Evolutionary conservation across 2,888 invertebrate species (phyloP).

Genomic region (Capitulum mitella): DNA sequence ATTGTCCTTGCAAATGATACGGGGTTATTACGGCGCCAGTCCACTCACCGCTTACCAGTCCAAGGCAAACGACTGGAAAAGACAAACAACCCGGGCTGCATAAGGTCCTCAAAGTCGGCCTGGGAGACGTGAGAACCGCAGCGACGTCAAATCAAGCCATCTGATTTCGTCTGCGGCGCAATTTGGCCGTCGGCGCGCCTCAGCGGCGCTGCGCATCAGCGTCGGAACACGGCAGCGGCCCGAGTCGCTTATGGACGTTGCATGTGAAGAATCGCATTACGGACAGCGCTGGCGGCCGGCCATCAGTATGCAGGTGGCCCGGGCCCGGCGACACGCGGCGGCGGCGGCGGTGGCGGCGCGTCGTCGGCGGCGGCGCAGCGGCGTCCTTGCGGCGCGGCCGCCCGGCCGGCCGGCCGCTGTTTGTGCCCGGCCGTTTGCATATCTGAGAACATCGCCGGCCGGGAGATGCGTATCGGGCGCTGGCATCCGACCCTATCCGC

Average conservation of each 20-base stretch:
- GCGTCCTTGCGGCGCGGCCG: neutral
- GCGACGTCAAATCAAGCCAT: too few species aligned
- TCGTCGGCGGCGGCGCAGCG: neutral
- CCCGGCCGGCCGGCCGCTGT: neutral
- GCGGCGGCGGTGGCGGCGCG: neutral
- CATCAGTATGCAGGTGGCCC: neutral
- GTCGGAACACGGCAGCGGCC: neutral
- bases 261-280: neutral
- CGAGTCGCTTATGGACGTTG: neutral
- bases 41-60: too few species aligned
- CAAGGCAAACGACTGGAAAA: too few species aligned
- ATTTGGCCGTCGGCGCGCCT: too few species aligned
- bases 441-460: neutral
- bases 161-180: neutral
- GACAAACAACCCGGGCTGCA: too few species aligned
- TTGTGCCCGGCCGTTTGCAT: conserved; percentile 20
- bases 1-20: too few species aligned
- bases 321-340: neutral
- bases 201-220: neutral
- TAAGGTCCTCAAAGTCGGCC: too few species aligned
- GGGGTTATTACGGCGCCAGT: too few species aligned
- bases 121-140: too few species aligned
- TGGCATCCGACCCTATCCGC: conserved; percentile 16
- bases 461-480: conserved; percentile 10
- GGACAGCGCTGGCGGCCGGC: neutral